Conservation (phyloP, 2,888 invertebrate species). For the Mycogona germanica region DNA sequence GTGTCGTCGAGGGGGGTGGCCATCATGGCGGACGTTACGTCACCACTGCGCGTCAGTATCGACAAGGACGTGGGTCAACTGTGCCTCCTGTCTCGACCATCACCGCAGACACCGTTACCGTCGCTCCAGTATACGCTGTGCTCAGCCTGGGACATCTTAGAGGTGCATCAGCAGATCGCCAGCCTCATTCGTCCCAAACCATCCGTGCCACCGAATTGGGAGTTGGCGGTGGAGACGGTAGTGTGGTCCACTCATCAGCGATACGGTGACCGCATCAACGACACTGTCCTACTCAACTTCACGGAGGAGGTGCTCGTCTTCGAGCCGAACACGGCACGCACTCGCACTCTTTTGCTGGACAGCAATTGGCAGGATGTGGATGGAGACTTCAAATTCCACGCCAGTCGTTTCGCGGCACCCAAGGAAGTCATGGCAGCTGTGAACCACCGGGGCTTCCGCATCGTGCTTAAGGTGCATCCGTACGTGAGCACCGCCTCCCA, state of each 20-base stretch:
- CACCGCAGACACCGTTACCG: constrained; percentile 14
- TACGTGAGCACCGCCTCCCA: constrained; percentile 69
- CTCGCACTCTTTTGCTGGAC: constrained; percentile 34
- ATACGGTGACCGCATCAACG: constrained; percentile 25
- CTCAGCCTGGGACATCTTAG: constrained; percentile 62
- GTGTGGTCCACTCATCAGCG: constrained; percentile 48
- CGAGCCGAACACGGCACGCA: constrained; percentile 34
- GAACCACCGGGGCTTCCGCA: constrained; percentile 69
- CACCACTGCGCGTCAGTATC: constrained; percentile 55
- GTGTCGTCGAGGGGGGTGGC: constrained; percentile 75
- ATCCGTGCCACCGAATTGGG: constrained; percentile 32
- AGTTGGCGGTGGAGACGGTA: constrained; percentile 23
- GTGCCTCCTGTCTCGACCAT: constrained; percentile 10
- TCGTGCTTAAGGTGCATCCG: constrained; percentile 80
- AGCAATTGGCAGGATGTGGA: constrained; percentile 68
- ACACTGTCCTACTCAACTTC: constrained; percentile 27
- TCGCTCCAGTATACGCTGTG: constrained; percentile 61
- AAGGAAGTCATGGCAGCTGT: constrained; percentile 65
- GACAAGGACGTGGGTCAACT: constrained; percentile 32
- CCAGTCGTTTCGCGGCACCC: constrained; percentile 53
- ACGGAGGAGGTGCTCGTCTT: constrained; percentile 25
- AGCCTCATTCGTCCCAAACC: constrained; percentile 21
- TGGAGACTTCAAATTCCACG: constrained; percentile 77
- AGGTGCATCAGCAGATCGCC: constrained; percentile 39
- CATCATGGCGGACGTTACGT: constrained; percentile 58